Conservation (phyloP, 2,888 invertebrate genomes). For the Pardosa pseudoannulata region DNA sequence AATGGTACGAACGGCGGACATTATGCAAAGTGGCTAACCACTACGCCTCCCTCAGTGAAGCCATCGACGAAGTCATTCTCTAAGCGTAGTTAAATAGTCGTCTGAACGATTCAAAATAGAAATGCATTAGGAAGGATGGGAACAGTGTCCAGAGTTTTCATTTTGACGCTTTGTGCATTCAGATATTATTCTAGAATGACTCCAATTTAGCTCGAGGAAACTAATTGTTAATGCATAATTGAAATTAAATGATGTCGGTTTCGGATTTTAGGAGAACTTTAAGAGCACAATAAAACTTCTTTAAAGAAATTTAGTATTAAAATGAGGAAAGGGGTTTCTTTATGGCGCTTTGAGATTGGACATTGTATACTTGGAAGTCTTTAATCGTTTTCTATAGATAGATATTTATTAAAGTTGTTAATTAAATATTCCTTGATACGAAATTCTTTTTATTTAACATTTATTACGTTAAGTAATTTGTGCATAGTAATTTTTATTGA, state of each 20-base stretch:
- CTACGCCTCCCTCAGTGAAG: background rate
- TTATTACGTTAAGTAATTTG: no score
- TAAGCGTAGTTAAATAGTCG: background rate
- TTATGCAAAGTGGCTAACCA: slow-evolving; percentile 23
- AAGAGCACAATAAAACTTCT: background rate
- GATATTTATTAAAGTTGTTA: no score
- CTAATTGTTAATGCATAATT: slow-evolving; percentile 14
- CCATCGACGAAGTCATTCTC: background rate
- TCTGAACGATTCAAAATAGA: slow-evolving; percentile 1
- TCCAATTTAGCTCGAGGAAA: background rate
- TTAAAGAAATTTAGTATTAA: background rate
- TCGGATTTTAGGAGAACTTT: background rate
- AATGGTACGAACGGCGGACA: slow-evolving; percentile 4
- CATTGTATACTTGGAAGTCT: no score
- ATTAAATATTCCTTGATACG: no score
- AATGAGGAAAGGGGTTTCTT: background rate
- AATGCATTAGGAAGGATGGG: background rate
- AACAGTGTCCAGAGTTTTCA: background rate
- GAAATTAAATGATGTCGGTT: background rate
- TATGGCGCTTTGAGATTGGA: background rate
- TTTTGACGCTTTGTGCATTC: background rate
- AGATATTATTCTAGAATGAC: background rate
- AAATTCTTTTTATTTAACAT: no score
- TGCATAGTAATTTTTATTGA: no score
- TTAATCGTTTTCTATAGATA: no score